These are phyloP conservation scores for Poeciliopsis gracilis DNA, from an alignment of 2,797 vertebrate genomes.

Conservation along the genomic window DNA sequence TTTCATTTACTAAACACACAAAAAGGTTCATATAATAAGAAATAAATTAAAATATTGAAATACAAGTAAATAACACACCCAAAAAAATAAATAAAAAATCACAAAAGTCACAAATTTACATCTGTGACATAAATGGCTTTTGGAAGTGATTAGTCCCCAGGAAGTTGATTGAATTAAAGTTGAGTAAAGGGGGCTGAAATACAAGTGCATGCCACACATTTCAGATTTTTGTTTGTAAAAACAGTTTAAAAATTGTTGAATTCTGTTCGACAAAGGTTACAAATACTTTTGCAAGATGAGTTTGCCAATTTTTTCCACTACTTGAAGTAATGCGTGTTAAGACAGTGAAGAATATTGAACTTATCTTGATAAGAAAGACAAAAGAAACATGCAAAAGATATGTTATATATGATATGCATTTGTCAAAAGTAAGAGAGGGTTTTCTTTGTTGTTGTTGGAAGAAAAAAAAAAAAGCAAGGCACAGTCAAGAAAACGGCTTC, in stretches of 20 bases:
- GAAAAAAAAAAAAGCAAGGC: neutral
- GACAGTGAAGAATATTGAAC: neutral
- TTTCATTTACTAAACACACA: too few species aligned
- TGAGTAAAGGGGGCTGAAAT: neutral
- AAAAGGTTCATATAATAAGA: too few species aligned
- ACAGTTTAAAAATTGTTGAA: neutral
- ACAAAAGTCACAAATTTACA: neutral
- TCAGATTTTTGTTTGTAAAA: neutral
- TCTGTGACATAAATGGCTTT: neutral
- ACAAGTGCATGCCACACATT: neutral
- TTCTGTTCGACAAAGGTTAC: neutral
- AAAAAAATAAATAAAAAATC: too few species aligned
- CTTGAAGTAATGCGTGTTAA: neutral
- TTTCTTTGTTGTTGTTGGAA: neutral
- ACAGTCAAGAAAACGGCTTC: conserved; percentile 24
- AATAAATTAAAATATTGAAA: too few species aligned
- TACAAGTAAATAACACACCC: too few species aligned
- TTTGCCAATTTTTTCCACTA: neutral
- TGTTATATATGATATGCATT: neutral
- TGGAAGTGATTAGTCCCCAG: neutral
- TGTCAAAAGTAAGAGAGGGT: neutral
- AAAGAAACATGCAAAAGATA: neutral
- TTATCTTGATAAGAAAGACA: neutral
- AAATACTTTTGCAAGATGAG: neutral
- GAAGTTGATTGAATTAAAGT: neutral